Base-by-base conservation (phyloP, 2,113 vertebrate species). In the Rhabdomys dilectus region DNA sequence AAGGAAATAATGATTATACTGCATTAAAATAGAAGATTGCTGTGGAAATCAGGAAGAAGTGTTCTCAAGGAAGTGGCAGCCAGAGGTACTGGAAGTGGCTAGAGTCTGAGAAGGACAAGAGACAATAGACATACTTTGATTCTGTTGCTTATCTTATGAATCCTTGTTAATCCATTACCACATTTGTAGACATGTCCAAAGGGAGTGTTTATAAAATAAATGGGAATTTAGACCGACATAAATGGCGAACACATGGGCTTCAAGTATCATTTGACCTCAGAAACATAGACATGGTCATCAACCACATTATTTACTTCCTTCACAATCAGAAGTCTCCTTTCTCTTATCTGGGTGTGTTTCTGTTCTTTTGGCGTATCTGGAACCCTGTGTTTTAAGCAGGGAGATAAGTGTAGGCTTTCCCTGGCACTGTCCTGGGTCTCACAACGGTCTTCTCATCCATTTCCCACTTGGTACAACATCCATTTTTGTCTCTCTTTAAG, bases 381-480 rank as follows among this genome's bases (percentile, higher is more conserved):
- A 51, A 51, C 34, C 11, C 39, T 66, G 82, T 21, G 29, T 17
- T 66, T 66, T 11, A 66, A 66, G 4, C 9, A 48, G 7, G 42
- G 31, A 66, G 82, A 1, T 66, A 48, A 6, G 9, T 48, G 16
- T 6, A 48, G 22, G 4, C 13, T 24, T n/a, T 85, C 13, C 64
- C 60, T n/a, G 31, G 29, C 11, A 21, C 51, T n/a, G 1, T 62
- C 56, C n/a, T 17, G n/a, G 24, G 9, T 72, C 48, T 24, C 2
- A 16, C 62, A 36, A 6, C 21, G 60, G 1, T 76, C 72, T 13
- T 60, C 17, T 17, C 12, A 2, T 16, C 13, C 21, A n/a, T 7
- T 0, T 34, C 12, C n/a, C 7, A 34, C 12, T 7, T 17, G 11
- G 39, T 12, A 17, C 1, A 51, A 1, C 34, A 51, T 53, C 0